Base-by-base conservation (phyloP, 2,113 vertebrate genomes). In the Ursus arctos region DNA sequence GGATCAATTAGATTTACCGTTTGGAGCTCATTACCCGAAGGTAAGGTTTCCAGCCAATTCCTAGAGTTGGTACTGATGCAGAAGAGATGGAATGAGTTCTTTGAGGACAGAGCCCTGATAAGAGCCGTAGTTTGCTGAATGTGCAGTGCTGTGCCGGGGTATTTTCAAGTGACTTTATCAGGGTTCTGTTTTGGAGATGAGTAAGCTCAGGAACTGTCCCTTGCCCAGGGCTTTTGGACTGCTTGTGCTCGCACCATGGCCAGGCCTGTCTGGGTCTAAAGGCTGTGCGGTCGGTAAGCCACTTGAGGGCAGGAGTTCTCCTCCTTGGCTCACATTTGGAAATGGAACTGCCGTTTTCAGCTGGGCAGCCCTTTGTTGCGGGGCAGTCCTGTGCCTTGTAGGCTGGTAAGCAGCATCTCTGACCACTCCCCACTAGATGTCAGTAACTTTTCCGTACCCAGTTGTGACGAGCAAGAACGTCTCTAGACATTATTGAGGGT, bases 21-120 rank as follows among this genome's bases (percentile, higher is more conserved):
- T 91, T 94, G 87, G n/a, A 97, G 82, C 33, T 77, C 40, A 14
- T 61, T 92, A 80, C 69, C 33, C 74, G 71, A 21, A 81, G 33
- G 43, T 36, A n/a, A 82, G 40, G n/a, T n/a, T 96, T 93, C 24
- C 57, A 74, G 1, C 6, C 8, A 61, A 22, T 51, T 63, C 84
- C 47, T 28, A 47, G 91, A 90, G 76, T 33, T 26, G 69, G n/a
- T 65, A 14, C 11, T 19, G 81, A 31, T 65, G 80, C 65, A 76
- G 95, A 61, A 13, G 31, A 19, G 53, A 87, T 16, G 77, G 51
- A 1, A 0, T 40, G 71, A 4, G 43, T 90, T 88, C 16, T 72
- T 33, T n/a, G 65, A 86, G 65, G 82, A 91, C 19, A 77, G 74
- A 19, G 1, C 19, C 4, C 18, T 57, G 80, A 15, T 51, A n/a